Base-by-base conservation (phyloP, 1,140 invertebrate species). In the Papilio glaucus region DNA sequence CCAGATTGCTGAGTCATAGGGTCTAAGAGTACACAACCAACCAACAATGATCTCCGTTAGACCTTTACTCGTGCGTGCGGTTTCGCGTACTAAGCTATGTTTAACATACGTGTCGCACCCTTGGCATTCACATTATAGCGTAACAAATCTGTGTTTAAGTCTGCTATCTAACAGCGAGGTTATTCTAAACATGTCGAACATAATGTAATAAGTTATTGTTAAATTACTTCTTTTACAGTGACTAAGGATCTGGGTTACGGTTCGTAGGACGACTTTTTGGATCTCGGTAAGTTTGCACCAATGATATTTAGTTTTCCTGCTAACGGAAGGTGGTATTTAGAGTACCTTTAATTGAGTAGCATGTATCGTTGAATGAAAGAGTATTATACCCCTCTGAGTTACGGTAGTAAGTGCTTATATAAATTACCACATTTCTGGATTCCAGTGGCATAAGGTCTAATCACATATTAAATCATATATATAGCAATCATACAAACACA, bases 361-460 rank as follows among this genome's bases (percentile, higher is more conserved):
- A n/a, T n/a, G n/a, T n/a, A n/a, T n/a, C n/a, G n/a, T n/a, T n/a
- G n/a, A n/a, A n/a, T n/a, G n/a, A n/a, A n/a, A n/a, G n/a, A n/a
- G n/a, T n/a, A n/a, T n/a, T n/a, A n/a, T 45, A 45, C 42, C n/a
- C 4, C 42, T 45, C 9, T 3, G 29, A 24, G 60, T 15, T 61
- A 61, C 13, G 26, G 13, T 37, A 10, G 9, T 15, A n/a, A n/a
- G n/a, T 29, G 24, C 12, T 21, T 42, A 67, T 41, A 18, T 67
- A 41, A 41, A 26, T 26, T 42, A 42, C 38, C 1, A 29, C 57
- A 26, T 29, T 61, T 67, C 21, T 42, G 38, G 38, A 67, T 42
- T 68, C 39, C 24, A 68, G 24, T 45, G 24, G 12, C 13, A 42
- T 67, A 67, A 67, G n/a, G n/a, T n/a, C n/a, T n/a, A n/a, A n/a